phyloP scores from a whole-genome alignment of 2,888 invertebrate species.

The Mythimna pallens region DNA sequence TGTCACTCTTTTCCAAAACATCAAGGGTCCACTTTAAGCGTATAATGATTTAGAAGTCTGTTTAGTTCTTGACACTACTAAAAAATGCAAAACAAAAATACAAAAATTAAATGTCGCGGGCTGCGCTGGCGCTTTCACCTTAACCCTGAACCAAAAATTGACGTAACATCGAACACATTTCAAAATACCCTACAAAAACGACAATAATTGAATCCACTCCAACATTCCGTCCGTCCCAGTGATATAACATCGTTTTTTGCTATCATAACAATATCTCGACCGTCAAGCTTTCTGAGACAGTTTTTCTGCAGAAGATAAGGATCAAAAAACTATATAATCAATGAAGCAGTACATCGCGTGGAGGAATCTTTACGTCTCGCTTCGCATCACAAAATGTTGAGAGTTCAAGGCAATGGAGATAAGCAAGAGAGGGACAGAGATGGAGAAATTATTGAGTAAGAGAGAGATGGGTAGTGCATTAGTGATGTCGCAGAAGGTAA shows the following conservation, averaged over 20 bases:
- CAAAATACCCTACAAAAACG: slow-evolving; percentile 24
- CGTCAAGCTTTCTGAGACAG: slow-evolving; percentile 62
- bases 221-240: slow-evolving; percentile 25
- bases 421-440: slow-evolving; percentile 27
- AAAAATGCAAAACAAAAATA: no score
- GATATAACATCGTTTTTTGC: slow-evolving; percentile 55
- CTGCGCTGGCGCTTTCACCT: no score
- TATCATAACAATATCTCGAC: slow-evolving; percentile 46
- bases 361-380: slow-evolving; percentile 57
- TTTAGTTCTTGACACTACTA: no score
- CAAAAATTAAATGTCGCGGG: no score
- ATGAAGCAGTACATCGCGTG: slow-evolving; percentile 64
- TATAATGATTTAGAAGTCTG: no score
- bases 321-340: slow-evolving; percentile 62
- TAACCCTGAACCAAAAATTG: slow-evolving; percentile 13
- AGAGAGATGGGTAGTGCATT: slow-evolving; percentile 18
- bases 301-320: slow-evolving; percentile 59
- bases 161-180: not conserved
- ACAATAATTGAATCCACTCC: slow-evolving; percentile 37
- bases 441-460: not conserved
- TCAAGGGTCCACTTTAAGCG: no score
- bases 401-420: slow-evolving; percentile 62
- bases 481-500: slow-evolving; percentile 56
- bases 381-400: slow-evolving; percentile 62
- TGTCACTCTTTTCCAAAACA: no score